phyloP scores from a whole-genome alignment of 2,797 vertebrate species.

The Eospalax fontanierii region DNA sequence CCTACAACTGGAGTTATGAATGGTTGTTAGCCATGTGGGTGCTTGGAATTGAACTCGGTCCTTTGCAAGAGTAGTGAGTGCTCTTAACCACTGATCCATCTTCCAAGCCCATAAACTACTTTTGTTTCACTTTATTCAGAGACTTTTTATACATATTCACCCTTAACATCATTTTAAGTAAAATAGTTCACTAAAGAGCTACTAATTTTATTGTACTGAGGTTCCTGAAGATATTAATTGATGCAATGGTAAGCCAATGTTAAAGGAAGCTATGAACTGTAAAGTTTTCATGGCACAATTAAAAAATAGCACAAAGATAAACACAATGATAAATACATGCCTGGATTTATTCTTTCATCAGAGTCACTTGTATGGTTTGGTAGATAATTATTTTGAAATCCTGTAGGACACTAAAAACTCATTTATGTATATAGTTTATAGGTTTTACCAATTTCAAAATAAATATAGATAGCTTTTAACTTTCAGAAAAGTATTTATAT shows the following conservation, averaged over 20 bases:
- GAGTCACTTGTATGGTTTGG: background rate
- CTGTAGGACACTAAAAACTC: background rate
- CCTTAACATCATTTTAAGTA: background rate
- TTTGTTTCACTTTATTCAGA: conserved; percentile 25
- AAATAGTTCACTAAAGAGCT: background rate
- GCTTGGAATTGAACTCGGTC: no score
- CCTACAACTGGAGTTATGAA: no score
- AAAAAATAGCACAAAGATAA: background rate
- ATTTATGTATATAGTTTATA: background rate
- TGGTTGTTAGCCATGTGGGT: no score
- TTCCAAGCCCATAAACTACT: conserved; percentile 15
- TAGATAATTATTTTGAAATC: background rate
- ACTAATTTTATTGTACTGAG: background rate
- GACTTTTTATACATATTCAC: background rate
- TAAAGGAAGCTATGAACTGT: background rate
- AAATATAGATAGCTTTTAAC: background rate
- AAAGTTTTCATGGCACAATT: background rate
- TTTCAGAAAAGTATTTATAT: background rate
- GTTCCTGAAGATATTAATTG: background rate
- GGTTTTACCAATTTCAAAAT: background rate
- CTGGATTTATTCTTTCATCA: no score
- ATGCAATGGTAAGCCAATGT: no score
- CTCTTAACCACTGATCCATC: no score
- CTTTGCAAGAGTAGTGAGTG: no score
- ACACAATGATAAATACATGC: background rate